A percentile compares a stretch with the other conserved stretches of the same genome.
Conservation (phyloP, 2,797 vertebrate species). For the Anguilla anguilla region DNA sequence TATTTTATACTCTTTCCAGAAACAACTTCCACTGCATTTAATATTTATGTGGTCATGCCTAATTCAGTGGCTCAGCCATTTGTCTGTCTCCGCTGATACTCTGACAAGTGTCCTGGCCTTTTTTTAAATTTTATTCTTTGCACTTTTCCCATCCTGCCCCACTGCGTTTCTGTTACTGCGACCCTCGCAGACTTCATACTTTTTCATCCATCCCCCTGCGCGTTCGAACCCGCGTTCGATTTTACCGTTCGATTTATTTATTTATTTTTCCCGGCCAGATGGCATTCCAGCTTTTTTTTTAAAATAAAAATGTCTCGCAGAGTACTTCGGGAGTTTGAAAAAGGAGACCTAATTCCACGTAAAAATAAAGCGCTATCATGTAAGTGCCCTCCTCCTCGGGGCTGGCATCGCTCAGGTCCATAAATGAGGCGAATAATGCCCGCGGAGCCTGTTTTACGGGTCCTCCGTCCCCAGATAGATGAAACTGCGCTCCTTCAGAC, state of each 20-base stretch:
- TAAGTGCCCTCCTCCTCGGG: background rate
- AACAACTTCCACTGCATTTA: background rate
- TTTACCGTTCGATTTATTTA: background rate
- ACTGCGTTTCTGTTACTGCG: background rate
- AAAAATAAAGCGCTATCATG: background rate
- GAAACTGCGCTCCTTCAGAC: background rate
- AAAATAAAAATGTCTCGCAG: background rate
- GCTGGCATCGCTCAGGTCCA: background rate
- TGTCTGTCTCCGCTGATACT: background rate
- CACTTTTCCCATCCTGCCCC: background rate
- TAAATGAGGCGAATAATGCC: background rate
- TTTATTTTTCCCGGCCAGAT: background rate
- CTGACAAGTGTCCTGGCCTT: background rate
- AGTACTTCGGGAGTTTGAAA: background rate
- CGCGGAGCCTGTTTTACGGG: background rate
- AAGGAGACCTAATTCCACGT: background rate
- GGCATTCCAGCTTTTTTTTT: background rate
- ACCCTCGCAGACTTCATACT: background rate
- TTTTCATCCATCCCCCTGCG: background rate
- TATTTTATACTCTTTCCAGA: slow-evolving; percentile 16
- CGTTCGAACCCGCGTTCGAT: background rate
- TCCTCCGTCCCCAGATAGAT: background rate
- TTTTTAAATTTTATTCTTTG: background rate
- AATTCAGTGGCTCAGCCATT: slow-evolving; percentile 4
- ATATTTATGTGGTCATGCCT: slow-evolving; percentile 3